Conservation (phyloP, 2,113 vertebrate species). For the Terrapene triunguis region DNA sequence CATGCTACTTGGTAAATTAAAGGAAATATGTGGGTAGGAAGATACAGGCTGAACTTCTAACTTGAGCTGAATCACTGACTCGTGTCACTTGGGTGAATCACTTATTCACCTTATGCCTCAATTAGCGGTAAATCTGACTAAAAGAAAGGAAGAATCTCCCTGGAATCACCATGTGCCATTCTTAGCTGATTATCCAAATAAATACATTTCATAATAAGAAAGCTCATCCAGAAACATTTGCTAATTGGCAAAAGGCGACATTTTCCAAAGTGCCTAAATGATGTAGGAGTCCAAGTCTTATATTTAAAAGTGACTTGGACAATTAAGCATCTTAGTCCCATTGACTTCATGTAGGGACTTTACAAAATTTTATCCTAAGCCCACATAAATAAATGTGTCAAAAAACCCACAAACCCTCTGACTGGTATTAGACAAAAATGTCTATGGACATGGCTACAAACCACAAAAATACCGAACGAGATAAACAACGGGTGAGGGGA, state of each 20-base stretch:
- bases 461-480: background rate
- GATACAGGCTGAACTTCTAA: background rate
- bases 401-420: background rate
- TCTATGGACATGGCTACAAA: background rate
- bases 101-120: background rate
- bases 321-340: background rate
- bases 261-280: background rate
- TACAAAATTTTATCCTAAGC: background rate
- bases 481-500: background rate
- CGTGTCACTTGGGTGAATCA: background rate
- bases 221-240: background rate
- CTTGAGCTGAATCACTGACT: background rate
- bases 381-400: accelerated
- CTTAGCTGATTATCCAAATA: background rate
- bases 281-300: background rate
- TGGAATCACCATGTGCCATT: background rate
- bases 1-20: background rate
- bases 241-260: background rate
- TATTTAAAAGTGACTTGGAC: background rate
- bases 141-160: background rate
- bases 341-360: no score
- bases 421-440: background rate
- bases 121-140: background rate
- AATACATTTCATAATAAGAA: background rate
- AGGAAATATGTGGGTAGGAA: background rate